Evolutionary conservation across 2,888 invertebrate genomes (phyloP), one percentile per base, ranked within the genome.

Genomic region (Coenonympha glycerion): DNA sequence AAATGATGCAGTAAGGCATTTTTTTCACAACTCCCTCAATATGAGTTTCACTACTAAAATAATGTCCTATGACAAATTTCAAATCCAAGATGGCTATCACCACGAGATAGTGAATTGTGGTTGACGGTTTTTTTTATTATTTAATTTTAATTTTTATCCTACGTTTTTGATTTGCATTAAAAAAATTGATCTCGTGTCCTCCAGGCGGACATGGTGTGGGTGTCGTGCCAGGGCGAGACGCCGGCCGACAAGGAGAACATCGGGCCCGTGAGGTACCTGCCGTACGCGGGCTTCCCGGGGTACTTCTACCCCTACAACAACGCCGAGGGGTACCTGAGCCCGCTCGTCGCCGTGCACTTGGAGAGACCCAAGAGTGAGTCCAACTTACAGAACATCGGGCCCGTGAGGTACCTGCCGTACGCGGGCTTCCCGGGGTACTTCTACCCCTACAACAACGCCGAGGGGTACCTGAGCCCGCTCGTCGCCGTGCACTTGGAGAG

Each of bases 141-240:
- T n/a, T n/a, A n/a, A n/a, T n/a, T n/a, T n/a, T n/a, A n/a, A n/a
- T n/a, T n/a, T n/a, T n/a, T n/a, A n/a, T n/a, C n/a, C n/a, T n/a
- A n/a, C n/a, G n/a, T n/a, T n/a, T n/a, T n/a, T n/a, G n/a, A n/a
- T n/a, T n/a, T n/a, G n/a, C n/a, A n/a, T n/a, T n/a, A n/a, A n/a
- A n/a, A n/a, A n/a, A n/a, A n/a, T n/a, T 21, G 3, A 6, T 19
- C 4, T 18, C 6, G 11, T 11, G 4, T 28, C 16, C 24, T 28
- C 0, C 66, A 83, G 84, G 77, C 65, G 0, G 76, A 81, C 58
- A 80, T 93, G 63, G 90, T 98, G 60, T 97, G 97, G 93, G 91
- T 98, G 21, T 93, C 95, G 6, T 99, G 98, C 73, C 92, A 94
- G 64, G 98, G 98, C 47, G 97, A 97, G 88, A 95, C 94, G 64